These are phyloP conservation scores for Fundulus diaphanus DNA, from an alignment of 2,797 vertebrate genomes.

Conservation along the genomic window DNA sequence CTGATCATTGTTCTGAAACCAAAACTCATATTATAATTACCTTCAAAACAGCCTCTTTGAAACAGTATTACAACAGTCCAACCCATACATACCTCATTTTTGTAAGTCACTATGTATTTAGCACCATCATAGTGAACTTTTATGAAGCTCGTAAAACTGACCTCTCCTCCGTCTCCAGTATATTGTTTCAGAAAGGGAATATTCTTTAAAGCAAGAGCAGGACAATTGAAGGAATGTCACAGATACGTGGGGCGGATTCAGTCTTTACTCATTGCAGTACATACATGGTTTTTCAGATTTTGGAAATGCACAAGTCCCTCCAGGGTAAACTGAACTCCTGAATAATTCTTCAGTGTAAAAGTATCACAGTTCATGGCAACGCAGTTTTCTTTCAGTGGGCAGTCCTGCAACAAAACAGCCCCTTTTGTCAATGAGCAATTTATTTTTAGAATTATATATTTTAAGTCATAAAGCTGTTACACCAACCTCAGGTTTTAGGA, in stretches of 20 bases:
- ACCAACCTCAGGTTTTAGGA: constrained; percentile 43
- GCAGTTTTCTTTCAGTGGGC: constrained; percentile 28
- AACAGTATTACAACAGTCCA: neutral
- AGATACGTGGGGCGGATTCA: neutral
- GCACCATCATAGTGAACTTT: constrained; percentile 40
- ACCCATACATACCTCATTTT: constrained; percentile 45
- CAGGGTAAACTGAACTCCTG: constrained; percentile 40
- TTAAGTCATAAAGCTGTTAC: neutral
- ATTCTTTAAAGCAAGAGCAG: constrained; percentile 51
- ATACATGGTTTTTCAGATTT: constrained; percentile 43
- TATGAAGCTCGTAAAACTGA: constrained; percentile 58
- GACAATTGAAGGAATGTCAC: neutral
- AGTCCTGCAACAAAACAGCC: constrained; percentile 55
- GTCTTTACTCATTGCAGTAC: neutral
- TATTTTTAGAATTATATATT: neutral
- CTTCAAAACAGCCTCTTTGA: neutral
- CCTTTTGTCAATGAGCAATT: neutral
- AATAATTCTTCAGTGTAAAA: constrained; percentile 56
- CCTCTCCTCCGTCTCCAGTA: constrained; percentile 28
- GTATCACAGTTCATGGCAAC: constrained; percentile 45
- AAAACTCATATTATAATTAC: neutral
- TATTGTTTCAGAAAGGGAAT: constrained; percentile 46
- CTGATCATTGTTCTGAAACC: constrained; percentile 5
- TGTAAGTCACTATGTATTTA: constrained; percentile 48
- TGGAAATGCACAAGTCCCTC: constrained; percentile 55